Evolutionary conservation across 2,113 vertebrate species (phyloP).

Genomic region (Nycticryphes semicollaris): DNA sequence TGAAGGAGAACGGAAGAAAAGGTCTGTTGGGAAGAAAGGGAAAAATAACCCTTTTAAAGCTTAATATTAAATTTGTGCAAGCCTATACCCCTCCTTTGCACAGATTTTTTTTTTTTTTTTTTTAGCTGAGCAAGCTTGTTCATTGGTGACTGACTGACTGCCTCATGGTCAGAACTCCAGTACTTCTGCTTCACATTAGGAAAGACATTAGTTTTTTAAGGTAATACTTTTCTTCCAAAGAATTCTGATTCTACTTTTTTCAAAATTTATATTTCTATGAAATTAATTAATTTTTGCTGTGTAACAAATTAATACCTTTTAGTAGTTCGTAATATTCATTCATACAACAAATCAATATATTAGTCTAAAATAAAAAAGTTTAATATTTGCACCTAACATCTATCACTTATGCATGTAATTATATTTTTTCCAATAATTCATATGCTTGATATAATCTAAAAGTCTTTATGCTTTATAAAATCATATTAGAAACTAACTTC

Average conservation of each 20-base stretch:
- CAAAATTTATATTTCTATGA: not conserved
- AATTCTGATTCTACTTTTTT: not conserved
- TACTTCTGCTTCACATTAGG: not conserved
- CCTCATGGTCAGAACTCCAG: not conserved
- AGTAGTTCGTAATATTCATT: not conserved
- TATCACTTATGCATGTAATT: not conserved
- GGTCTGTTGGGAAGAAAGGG: not conserved
- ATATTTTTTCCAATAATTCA: not conserved
- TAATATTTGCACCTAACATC: not conserved
- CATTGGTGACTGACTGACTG: not conserved
- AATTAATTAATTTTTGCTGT: not conserved
- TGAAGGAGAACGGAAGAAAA: not conserved
- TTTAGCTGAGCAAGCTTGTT: not conserved
- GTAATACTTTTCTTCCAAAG: not conserved
- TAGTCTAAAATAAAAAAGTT: not conserved
- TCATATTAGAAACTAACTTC: not conserved
- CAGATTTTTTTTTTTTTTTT: not conserved
- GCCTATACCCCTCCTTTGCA: not conserved
- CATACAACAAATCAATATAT: not conserved
- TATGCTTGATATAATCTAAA: not conserved
- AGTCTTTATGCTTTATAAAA: not conserved
- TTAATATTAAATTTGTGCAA: not conserved
- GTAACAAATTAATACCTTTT: not conserved
- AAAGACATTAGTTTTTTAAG: not conserved
- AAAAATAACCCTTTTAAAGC: not conserved